A percentile compares a stretch with the other conserved stretches of the same genome.
phyloP scores from a whole-genome alignment of 2,797 vertebrate species.

The Myotis daubentonii region DNA sequence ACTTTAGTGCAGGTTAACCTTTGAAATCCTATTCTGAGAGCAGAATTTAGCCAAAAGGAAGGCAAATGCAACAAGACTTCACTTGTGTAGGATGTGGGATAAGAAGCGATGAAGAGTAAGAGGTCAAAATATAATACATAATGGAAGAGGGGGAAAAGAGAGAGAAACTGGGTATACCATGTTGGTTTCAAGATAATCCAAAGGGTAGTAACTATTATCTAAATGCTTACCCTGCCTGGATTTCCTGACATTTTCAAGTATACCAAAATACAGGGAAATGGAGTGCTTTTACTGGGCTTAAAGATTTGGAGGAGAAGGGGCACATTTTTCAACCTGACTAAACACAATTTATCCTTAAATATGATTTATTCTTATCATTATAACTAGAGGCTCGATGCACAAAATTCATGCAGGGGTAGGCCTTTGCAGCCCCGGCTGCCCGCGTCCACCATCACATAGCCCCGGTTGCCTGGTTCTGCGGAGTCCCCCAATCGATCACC shows the following conservation, averaged over 20 bases:
- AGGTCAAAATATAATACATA: background rate
- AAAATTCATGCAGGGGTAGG: no score
- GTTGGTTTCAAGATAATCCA: background rate
- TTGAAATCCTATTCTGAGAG: constrained; percentile 8
- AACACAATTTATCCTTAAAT: constrained; percentile 45
- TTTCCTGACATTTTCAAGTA: constrained; percentile 23
- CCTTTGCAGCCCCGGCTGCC: no score
- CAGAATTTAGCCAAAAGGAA: background rate
- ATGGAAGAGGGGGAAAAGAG: background rate
- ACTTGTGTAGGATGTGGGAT: background rate
- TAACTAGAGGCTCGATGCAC: background rate
- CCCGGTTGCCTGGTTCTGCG: no score
- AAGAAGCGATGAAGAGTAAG: background rate
- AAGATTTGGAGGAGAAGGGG: background rate
- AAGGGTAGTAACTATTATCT: background rate
- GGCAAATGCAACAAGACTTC: background rate
- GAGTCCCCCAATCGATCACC: no score
- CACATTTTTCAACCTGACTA: constrained; percentile 19
- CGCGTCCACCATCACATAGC: no score
- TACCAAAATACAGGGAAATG: background rate
- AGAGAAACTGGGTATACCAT: background rate
- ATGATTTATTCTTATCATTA: constrained; percentile 24
- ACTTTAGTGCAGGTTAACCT: background rate
- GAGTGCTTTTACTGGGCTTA: background rate
- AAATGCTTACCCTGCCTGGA: background rate